Percentiles rank a stretch among this genome's conserved stretches.
Conservation (phyloP, 2,797 vertebrate genomes). For the Caiman crocodilus region DNA sequence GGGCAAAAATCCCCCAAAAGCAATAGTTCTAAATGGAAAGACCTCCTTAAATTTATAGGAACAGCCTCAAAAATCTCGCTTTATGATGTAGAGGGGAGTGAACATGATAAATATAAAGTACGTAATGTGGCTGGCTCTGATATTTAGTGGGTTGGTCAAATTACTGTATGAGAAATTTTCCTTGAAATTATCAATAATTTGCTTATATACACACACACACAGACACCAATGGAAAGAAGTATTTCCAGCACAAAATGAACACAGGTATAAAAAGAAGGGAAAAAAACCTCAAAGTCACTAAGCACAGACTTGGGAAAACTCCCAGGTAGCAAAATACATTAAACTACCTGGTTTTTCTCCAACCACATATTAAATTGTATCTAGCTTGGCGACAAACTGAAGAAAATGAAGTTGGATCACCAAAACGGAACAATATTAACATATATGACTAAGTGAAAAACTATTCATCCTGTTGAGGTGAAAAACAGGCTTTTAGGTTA, state of each 20-base stretch:
- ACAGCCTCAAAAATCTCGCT: not conserved
- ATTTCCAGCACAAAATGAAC: not conserved
- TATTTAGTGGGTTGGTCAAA: not conserved
- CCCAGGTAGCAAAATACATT: not conserved
- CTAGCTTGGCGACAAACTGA: constrained; percentile 39
- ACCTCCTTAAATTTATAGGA: not conserved
- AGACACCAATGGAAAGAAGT: not conserved
- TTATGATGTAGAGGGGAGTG: not conserved
- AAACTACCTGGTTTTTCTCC: not conserved
- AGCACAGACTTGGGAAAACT: not conserved
- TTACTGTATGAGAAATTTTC: not conserved
- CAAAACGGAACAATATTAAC: constrained; percentile 42
- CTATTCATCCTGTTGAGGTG: not conserved
- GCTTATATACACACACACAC: not conserved
- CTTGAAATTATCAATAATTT: not conserved
- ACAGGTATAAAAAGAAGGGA: not conserved
- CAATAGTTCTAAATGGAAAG: not conserved
- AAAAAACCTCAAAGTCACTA: not conserved
- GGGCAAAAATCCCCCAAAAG: not conserved
- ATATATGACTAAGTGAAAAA: not conserved
- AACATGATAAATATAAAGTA: not conserved
- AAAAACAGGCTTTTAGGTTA: not conserved
- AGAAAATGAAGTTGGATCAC: not conserved
- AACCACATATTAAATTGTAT: constrained; percentile 53
- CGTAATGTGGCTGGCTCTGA: not conserved